Evolutionary conservation across 2,888 invertebrate species (phyloP), one percentile per base, ranked within the genome.

Genomic region (Agriotes lineatus): DNA sequence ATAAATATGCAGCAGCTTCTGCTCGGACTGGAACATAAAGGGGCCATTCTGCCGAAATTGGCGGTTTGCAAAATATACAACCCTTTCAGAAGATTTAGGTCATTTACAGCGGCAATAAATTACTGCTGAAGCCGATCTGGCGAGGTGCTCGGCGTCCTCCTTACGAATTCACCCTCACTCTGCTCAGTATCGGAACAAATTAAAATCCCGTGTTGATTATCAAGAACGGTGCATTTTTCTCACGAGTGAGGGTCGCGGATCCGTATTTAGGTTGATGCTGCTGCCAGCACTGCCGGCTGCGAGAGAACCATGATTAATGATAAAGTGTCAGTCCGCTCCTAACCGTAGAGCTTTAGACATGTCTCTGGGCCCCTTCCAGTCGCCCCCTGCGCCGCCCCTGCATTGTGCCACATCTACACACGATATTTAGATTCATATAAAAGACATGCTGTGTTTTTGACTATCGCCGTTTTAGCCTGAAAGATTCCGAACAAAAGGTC

Each of bases 291-390:
- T 79, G 82, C 83, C 83, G 83, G 82, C 83, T 83, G 83, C 80
- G 82, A 80, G 80, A 70, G 74, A 71, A 73, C 76, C 79, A 81
- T 84, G 84, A 84, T 84, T 84, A 84, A 84, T 84, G 84, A 84
- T 84, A 73, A 75, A 76, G 75, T 77, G 84, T 83, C 83, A 83
- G 81, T 79, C 79, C 81, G 82, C 79, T 83, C 81, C 83, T 82
- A 82, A 82, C 82, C 81, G 82, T 82, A 77, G 82, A 83, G 83
- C 82, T 83, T 83, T 83, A 82, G 82, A 83, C 83, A 81, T 82
- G 83, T 82, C 82, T 82, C 82, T 80, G 81, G 80, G 81, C 81
- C 79, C 79, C 78, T 81, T 80, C 60, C 72, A 71, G 68, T 65
- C 61, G 73, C 76, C 76, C 78, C 78, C 78, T 77, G 78, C 77